Evolutionary conservation across 2,113 vertebrate species (phyloP), one percentile per base, ranked within the genome.

Genomic region (Tympanuchus pallidicinctus): DNA sequence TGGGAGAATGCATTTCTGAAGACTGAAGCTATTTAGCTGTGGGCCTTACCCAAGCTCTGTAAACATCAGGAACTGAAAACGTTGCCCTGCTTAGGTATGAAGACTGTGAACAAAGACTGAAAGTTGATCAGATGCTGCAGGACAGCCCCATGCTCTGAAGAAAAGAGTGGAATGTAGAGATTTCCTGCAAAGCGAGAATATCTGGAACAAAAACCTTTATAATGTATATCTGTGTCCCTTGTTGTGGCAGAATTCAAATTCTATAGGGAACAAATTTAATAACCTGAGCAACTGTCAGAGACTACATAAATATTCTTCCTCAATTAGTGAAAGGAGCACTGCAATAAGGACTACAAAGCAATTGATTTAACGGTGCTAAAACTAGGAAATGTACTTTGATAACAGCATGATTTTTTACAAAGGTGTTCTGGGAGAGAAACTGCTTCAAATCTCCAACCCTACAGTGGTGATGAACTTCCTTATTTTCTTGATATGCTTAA

Each of bases 381-480:
- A 2, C 2, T 0, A 0, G 10, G 52, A 65, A 82, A 14, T 5
- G 1, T 54, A 28, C 24, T 84, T 81, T 8, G 7, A 25, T 60
- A 25, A 36, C 83, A 78, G 28, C 22, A 86, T 8, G 36, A 11
- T 63, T 92, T 80, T 90, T 50, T 60, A 32, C 67, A 38, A 19
- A 52, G 7, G 63, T 36, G 50, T 15, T 27, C 47, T 69, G 57
- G 42, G 11, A 72, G 17, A 22, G 6, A 90, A 75, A 61, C 19
- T 19, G 28, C 50, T 82, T 28, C 60, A 14, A 60, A 30, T 56
- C 34, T 89, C 34, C 10, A 54, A 3, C 45, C 88, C 36, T 45
- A 2, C 42, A 69, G 30, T 30, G 20, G 10, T 59, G 30, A 10
- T 63, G 50, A 80, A 79, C 76, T 76, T 85, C 47, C 19, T 80